Base-by-base conservation (phyloP, 2,888 invertebrate genomes). In the Thyatira batis region DNA sequence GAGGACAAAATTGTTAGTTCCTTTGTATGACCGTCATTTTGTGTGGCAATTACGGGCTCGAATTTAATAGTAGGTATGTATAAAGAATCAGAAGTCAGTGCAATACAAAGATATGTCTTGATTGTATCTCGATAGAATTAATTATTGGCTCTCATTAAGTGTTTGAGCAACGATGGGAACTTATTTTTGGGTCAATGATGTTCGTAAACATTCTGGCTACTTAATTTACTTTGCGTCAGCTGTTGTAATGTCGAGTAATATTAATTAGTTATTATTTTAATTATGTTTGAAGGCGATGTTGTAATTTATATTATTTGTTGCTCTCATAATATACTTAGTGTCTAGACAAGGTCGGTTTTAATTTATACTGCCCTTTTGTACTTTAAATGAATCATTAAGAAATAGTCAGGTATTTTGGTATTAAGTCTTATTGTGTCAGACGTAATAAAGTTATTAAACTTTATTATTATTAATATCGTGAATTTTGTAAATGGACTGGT, bases 151-250 rank as follows among this genome's bases (percentile, higher is more conserved):
- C 76, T 76, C 75, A 81, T 81, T 80, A 82, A 73, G 70, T 76
- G 73, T 80, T 81, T 76, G 67, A 69, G 80, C 68, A 78, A 78
- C 69, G 71, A 71, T 68, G 65, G 69, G 69, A 71, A 60, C 39
- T 57, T 63, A 54, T 78, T 81, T 85, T 74, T 80, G 55, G 87
- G 85, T 87, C 85, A 86, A 82, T 77, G 83, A 82, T 82, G 81
- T 80, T 81, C 76, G 71, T 39, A 39, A 77, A 72, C 75, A 74
- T 74, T 76, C 51, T 56, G 53, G 69, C 74, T 77, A 71, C 78
- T 76, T 77, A 74, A 76, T 78, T 76, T 71, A 56, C 69, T 75
- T 73, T 72, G 67, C 66, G 69, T 39, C 39, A 39, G 51, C 65
- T 63, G 63, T 76, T 65, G 73, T 69, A 69, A 67, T 69, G 64